A percentile compares a stretch with the other conserved stretches of the same genome.
Conservation (phyloP, 1,140 invertebrate species). For the Calosoma granatense region DNA sequence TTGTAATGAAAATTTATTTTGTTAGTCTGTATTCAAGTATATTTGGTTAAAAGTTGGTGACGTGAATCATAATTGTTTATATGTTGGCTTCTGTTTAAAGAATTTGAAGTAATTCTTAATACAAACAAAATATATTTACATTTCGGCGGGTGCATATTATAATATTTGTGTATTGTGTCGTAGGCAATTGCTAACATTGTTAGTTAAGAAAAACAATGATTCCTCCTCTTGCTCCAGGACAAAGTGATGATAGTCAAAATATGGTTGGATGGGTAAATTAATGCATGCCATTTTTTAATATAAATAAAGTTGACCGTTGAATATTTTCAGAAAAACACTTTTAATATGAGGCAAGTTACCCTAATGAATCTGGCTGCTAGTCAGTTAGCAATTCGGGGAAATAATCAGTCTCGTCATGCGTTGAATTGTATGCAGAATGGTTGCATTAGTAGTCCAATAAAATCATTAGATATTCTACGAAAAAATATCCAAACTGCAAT, state of each 20-base stretch:
- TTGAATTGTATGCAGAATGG: conserved; percentile 40
- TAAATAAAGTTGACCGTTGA: conserved; percentile 21
- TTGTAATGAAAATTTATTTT: too few relatives aligned
- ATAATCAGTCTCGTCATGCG: conserved; percentile 40
- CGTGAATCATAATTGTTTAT: too few relatives aligned
- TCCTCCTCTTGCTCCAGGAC: conserved; percentile 31
- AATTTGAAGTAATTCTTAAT: too few relatives aligned
- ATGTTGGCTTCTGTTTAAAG: too few relatives aligned
- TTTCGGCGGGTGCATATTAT: too few relatives aligned
- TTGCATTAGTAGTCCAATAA: conserved; percentile 48
- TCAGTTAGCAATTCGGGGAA: conserved; percentile 36
- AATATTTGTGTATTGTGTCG: too few relatives aligned
- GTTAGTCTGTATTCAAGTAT: too few relatives aligned
- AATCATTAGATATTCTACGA: conserved; percentile 61
- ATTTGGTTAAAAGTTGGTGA: too few relatives aligned
- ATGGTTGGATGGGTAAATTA: conserved; percentile 32
- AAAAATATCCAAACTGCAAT: conserved; percentile 64
- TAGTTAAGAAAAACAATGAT: conserved; percentile 24
- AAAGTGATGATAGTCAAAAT: conserved; percentile 29
- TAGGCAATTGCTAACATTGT: too few relatives aligned
- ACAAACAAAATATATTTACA: too few relatives aligned
- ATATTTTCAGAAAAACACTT: conserved; percentile 41
- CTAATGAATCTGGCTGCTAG: conserved; percentile 48
- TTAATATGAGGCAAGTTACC: conserved; percentile 49
- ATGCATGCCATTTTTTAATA: conserved; percentile 11